phyloP scores from a whole-genome alignment of 2,888 invertebrate genomes.

The Mycalesis mineus region DNA sequence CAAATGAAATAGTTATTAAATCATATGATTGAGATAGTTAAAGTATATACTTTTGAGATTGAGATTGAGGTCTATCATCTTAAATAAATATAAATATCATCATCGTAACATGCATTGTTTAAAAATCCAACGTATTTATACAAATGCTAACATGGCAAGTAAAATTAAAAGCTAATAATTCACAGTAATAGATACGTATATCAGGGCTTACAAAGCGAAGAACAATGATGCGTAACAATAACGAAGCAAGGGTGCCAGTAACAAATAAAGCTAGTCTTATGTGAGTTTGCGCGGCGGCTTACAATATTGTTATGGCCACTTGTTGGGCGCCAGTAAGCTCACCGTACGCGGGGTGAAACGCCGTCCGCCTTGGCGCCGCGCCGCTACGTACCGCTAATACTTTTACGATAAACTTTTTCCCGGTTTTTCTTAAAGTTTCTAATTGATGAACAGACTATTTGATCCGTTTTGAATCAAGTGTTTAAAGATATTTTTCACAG shows the following conservation, averaged over 20 bases:
- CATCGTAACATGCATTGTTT: too few relatives aligned
- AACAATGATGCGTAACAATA: conserved; percentile 3
- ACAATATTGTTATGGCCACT: conserved; percentile 71
- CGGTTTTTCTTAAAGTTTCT: not conserved
- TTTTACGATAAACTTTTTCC: conserved; percentile 57
- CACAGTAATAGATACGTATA: too few relatives aligned
- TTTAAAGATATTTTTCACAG: conserved; percentile 4
- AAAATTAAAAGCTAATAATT: too few relatives aligned
- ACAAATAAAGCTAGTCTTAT: conserved; percentile 39
- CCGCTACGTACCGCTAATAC: conserved; percentile 33
- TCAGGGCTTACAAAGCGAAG: not conserved
- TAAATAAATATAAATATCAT: too few relatives aligned
- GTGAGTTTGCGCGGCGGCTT: conserved; percentile 71
- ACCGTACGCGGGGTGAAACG: conserved; percentile 66
- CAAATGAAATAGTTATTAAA: too few relatives aligned
- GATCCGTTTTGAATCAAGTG: not conserved
- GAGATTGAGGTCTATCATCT: too few relatives aligned
- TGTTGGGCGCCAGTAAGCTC: conserved; percentile 75
- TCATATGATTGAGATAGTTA: too few relatives aligned
- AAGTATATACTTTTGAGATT: too few relatives aligned
- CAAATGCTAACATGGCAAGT: too few relatives aligned
- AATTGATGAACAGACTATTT: not conserved
- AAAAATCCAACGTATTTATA: too few relatives aligned
- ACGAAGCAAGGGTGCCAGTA: conserved; percentile 31
- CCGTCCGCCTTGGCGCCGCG: conserved; percentile 52